Conservation (phyloP, 2,888 invertebrate species). For the Caenorhabditis afra region DNA sequence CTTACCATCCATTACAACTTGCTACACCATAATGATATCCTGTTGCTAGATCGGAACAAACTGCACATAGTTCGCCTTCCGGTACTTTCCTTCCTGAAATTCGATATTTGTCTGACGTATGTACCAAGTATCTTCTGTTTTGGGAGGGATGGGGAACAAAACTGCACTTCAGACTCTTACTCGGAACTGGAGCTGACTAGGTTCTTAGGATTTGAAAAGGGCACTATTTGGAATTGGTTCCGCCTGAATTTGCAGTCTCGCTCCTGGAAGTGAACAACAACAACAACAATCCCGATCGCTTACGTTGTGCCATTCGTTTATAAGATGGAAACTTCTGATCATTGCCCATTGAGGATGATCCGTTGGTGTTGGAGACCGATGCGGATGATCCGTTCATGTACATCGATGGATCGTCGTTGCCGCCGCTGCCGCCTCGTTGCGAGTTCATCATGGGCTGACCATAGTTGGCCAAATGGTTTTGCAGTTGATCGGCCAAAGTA, state of each 20-base stretch:
- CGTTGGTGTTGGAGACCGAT: conserved; percentile 49
- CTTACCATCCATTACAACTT: conserved; percentile 79
- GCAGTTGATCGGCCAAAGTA: conserved; percentile 65
- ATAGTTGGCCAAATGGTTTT: conserved; percentile 49
- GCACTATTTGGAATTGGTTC: not conserved
- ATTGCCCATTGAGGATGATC: conserved; percentile 49
- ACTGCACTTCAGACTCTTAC: too few relatives aligned
- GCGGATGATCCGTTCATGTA: conserved; percentile 57
- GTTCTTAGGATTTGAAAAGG: too few relatives aligned
- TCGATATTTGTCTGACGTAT: not conserved
- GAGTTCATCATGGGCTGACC: conserved; percentile 44
- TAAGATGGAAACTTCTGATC: conserved; percentile 69
- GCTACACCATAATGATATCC: conserved; percentile 79
- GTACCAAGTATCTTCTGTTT: too few relatives aligned
- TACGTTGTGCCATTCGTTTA: conserved; percentile 74
- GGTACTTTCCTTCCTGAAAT: conserved; percentile 73
- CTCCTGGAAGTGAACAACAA: not conserved
- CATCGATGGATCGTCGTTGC: conserved; percentile 26
- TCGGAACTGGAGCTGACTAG: too few relatives aligned
- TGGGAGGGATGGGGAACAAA: too few relatives aligned
- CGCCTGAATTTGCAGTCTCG: too few relatives aligned
- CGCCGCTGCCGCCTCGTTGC: conserved; percentile 22
- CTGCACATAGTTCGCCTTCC: conserved; percentile 79
- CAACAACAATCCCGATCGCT: not conserved
- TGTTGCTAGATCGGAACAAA: conserved; percentile 79